Conservation (phyloP, 2,113 vertebrate genomes). For the Antechinus flavipes region DNA sequence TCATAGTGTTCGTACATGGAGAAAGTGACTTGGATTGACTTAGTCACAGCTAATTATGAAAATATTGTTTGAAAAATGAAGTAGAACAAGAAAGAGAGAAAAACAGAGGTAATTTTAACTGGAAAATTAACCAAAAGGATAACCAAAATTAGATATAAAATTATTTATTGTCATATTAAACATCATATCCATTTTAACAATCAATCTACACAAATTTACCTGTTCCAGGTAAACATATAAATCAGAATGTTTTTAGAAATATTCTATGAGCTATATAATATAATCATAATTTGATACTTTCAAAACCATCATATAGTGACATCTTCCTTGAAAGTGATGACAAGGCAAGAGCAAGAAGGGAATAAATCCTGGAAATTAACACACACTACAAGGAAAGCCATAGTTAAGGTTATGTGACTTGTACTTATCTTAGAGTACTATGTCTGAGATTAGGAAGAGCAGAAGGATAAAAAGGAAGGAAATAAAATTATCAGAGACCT, state of each 20-base stretch:
- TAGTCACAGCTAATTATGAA: not conserved
- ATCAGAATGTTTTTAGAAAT: constrained; percentile 20
- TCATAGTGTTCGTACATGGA: constrained; percentile 14
- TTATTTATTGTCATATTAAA: constrained; percentile 1
- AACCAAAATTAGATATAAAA: constrained; percentile 11
- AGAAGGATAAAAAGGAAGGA: not conserved
- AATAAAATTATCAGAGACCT: not conserved
- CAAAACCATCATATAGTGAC: constrained; percentile 13
- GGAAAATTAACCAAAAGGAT: constrained; percentile 17
- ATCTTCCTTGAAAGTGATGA: constrained; percentile 40
- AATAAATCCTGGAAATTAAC: constrained; percentile 22
- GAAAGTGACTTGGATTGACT: not conserved
- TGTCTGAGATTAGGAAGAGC: not conserved
- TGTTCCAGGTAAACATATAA: constrained; percentile 42
- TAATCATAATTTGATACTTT: constrained; percentile 51
- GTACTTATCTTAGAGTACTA: not conserved
- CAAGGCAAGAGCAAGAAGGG: constrained; percentile 29
- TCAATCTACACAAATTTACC: constrained; percentile 18
- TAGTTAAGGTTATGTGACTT: not conserved
- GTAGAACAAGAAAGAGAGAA: constrained; percentile 14
- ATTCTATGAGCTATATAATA: constrained; percentile 10
- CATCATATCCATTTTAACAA: not conserved
- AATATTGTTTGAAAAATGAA: constrained; percentile 18
- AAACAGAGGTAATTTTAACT: not conserved
- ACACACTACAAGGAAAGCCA: not conserved